Percentiles rank a stretch among this genome's conserved stretches.
phyloP scores from a whole-genome alignment of 2,113 vertebrate species.

The Cacatua alba region DNA sequence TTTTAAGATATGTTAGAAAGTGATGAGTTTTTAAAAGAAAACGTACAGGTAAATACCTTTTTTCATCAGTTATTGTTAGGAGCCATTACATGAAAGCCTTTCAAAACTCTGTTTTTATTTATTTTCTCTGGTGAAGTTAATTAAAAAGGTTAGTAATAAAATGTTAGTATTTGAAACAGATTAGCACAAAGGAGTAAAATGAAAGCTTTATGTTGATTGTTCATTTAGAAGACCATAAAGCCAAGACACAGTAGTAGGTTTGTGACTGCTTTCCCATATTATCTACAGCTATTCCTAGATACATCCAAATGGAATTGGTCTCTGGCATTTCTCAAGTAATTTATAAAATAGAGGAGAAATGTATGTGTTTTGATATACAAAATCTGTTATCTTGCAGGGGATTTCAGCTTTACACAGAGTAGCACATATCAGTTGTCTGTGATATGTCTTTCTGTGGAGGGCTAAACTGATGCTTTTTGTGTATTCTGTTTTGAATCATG shows the following conservation, averaged over 20 bases:
- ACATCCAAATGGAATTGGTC: not conserved
- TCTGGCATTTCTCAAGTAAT: not conserved
- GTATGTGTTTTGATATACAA: not conserved
- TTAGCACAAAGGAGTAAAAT: not conserved
- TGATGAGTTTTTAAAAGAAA: not conserved
- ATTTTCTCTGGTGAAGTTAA: not conserved
- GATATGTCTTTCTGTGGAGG: not conserved
- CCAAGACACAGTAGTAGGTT: not conserved
- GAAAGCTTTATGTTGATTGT: not conserved
- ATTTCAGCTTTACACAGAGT: not conserved
- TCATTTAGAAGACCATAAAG: not conserved
- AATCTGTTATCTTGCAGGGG: not conserved
- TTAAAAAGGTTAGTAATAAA: not conserved
- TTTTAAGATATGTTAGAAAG: not conserved
- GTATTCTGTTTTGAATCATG: not conserved
- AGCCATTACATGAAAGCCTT: not conserved
- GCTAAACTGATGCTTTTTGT: not conserved
- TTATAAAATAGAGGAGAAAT: not conserved
- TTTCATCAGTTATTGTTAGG: not conserved
- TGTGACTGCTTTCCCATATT: not conserved
- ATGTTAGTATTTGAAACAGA: not conserved
- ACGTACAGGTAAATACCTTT: not conserved
- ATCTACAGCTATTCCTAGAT: not conserved
- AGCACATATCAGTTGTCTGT: not conserved
- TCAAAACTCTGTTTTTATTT: not conserved